phyloP scores from a whole-genome alignment of 2,113 vertebrate genomes.

The Hypocryptadius cinnamomeus region DNA sequence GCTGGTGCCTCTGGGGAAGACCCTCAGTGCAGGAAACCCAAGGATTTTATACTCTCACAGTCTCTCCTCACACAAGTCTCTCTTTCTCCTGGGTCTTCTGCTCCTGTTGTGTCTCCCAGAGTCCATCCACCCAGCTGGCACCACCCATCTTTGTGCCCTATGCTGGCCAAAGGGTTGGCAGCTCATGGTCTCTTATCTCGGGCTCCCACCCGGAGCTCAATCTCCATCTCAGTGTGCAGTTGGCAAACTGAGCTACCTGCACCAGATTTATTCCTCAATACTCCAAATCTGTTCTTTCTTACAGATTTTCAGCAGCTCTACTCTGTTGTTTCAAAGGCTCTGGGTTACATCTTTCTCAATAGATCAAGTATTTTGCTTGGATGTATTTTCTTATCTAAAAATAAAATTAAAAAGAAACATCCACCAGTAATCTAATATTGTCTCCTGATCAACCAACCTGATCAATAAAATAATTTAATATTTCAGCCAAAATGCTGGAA shows the following conservation, averaged over 20 bases:
- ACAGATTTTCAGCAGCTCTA: neutral
- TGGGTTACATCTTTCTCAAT: neutral
- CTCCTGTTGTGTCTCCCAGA: neutral
- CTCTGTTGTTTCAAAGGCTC: neutral
- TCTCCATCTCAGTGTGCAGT: neutral
- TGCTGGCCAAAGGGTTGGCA: neutral
- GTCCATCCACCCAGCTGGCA: neutral
- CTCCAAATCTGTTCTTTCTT: neutral
- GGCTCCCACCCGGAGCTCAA: neutral
- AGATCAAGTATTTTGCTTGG: neutral
- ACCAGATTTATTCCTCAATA: neutral
- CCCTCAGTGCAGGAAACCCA: neutral
- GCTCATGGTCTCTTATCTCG: neutral
- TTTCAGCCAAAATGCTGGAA: neutral
- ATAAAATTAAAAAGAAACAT: neutral
- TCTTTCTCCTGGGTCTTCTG: neutral
- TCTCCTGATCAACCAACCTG: neutral
- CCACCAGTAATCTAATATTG: neutral
- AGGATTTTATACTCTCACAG: neutral
- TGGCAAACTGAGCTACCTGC: neutral
- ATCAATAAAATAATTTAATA: neutral
- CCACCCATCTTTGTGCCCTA: neutral
- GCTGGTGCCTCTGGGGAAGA: fast-evolving
- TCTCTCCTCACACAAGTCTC: neutral
- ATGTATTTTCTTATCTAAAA: neutral